Evolutionary conservation across 2,113 vertebrate genomes (phyloP), one percentile per base, ranked within the genome.

Genomic region (Cynoglossus semilaevis): DNA sequence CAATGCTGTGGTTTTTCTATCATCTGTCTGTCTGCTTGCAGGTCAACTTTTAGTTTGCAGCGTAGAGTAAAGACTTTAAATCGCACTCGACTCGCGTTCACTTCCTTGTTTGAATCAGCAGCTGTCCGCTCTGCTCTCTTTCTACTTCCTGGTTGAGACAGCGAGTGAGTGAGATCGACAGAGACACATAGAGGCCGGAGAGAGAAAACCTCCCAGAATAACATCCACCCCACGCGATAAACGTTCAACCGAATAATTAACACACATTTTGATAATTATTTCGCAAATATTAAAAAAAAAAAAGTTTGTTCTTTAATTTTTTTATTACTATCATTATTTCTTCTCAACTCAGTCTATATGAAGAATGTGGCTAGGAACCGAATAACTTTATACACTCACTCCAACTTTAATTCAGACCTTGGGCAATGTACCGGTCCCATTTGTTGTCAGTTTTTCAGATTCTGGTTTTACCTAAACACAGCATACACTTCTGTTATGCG

Each of bases 41-140:
- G n/a, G 17, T 47, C 12, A 36, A 44, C 45, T 79, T 74, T 80
- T 38, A 50, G 53, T 69, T 70, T 11, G 41, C 4, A 48, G 45
- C 13, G n/a, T n/a, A 48, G n/a, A 47, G 38, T 7, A 40, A 15
- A 17, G 11, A 16, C 48, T 72, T 12, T 19, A 16, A 48, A 47
- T 76, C 22, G 56, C 18, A 15, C 7, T 18, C 37, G 43, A 67
- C 68, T n/a, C n/a, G 35, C 53, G 22, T 72, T 85, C 69, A 88
- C 90, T 90, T 91, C 89, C 90, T 75, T 80, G 22, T 90, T 89
- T 73, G 78, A 49, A 51, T 69, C 62, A 51, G 66, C 68, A 56
- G 62, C 54, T 34, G 15, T 49, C 40, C 63, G 34, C n/a, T 9
- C 40, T 44, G 62, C 53, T 62, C 35, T 53, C 41, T 18, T 29